These are phyloP conservation scores for Notocelia uddmanniana DNA, from an alignment of 2,888 invertebrate genomes.

Conservation along the genomic window DNA sequence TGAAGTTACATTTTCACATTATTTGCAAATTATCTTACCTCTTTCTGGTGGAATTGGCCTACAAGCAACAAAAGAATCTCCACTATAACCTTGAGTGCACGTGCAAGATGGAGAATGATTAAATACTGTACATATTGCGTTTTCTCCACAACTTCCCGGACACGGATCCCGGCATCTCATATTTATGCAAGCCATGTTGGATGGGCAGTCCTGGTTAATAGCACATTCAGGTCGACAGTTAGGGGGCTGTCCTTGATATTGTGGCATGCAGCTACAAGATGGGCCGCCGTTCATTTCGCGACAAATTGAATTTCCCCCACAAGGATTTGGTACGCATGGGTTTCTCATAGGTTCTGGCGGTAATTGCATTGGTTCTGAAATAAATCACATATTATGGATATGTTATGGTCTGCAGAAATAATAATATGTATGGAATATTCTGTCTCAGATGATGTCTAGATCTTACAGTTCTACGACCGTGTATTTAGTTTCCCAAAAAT, in stretches of 20 bases:
- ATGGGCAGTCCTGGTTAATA: conserved; percentile 90
- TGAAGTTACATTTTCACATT: conserved; percentile 1
- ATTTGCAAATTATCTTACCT: conserved; percentile 59
- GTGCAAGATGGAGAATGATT: conserved; percentile 90
- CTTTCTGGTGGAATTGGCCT: conserved; percentile 74
- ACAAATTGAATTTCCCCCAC: conserved; percentile 89
- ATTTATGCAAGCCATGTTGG: conserved; percentile 90
- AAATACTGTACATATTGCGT: conserved; percentile 87
- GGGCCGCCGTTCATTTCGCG: conserved; percentile 86
- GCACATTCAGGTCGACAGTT: conserved; percentile 91
- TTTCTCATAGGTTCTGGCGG: conserved; percentile 76
- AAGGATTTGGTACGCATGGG: conserved; percentile 90
- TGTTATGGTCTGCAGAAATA: neutral
- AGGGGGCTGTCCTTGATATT: conserved; percentile 89
- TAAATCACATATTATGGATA: conserved; percentile 26
- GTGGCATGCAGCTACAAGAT: conserved; percentile 88
- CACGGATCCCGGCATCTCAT: conserved; percentile 91
- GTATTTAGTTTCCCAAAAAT: no score
- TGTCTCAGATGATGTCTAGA: neutral
- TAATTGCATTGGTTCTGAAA: conserved; percentile 63
- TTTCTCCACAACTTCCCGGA: conserved; percentile 89
- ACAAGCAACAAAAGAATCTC: conserved; percentile 91
- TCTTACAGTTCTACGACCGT: no score
- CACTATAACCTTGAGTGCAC: conserved; percentile 89
- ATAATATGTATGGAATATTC: neutral